phyloP scores from a whole-genome alignment of 2,888 invertebrate species.

The Digitonthophagus gazella region DNA sequence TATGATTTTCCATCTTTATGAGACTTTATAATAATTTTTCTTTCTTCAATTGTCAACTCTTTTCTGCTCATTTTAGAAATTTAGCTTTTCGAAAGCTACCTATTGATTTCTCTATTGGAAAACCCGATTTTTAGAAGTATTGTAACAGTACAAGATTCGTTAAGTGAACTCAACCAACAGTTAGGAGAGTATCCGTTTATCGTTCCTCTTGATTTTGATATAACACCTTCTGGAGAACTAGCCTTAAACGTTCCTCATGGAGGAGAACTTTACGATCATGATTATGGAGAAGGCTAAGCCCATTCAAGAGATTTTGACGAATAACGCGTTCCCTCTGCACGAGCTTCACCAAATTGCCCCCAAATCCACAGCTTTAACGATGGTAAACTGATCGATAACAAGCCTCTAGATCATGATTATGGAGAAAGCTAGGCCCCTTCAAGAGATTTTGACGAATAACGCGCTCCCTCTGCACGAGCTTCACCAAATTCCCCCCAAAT shows the following conservation, averaged over 20 bases:
- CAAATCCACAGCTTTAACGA: slow-evolving; percentile 76
- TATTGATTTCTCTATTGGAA: slow-evolving; percentile 78
- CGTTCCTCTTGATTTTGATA: slow-evolving; percentile 90
- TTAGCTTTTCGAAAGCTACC: no score
- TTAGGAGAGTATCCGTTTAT: slow-evolving; percentile 91
- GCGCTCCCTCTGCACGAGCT: no score
- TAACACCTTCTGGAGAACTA: slow-evolving; percentile 72
- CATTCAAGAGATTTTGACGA: slow-evolving; percentile 65
- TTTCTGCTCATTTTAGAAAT: no score
- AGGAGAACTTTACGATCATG: slow-evolving; percentile 57
- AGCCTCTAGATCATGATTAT: no score
- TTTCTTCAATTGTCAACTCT: no score
- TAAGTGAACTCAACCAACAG: slow-evolving; percentile 83
- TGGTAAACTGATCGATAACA: slow-evolving; percentile 83
- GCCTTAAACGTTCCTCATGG: slow-evolving; percentile 63
- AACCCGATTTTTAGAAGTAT: slow-evolving; percentile 90
- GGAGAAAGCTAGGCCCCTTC: no score
- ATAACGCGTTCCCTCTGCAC: slow-evolving; percentile 74
- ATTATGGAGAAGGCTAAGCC: slow-evolving; percentile 52
- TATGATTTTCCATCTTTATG: no score
- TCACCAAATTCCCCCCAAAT: no score
- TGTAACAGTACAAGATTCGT: slow-evolving; percentile 86
- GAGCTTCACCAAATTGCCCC: slow-evolving; percentile 67
- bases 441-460: no score
- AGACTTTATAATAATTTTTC: no score